These are phyloP conservation scores for Pavo muticus DNA, from an alignment of 2,113 vertebrate species.

Conservation along the genomic window DNA sequence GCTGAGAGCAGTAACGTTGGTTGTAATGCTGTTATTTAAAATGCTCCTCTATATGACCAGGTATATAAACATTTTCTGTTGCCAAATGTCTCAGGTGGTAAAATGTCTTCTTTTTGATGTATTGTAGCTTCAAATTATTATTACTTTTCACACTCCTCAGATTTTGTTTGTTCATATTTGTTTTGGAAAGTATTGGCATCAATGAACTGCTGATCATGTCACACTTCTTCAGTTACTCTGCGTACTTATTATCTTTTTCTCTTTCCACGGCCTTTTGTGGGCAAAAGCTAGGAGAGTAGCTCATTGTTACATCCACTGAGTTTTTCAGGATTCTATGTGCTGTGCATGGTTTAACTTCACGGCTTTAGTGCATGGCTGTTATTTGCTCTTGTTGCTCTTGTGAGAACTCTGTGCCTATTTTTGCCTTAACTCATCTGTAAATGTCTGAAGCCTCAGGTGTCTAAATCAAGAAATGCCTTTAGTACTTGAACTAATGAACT, in stretches of 20 bases:
- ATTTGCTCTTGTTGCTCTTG: neutral
- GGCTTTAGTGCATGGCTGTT: neutral
- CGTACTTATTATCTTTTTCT: neutral
- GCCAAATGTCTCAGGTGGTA: neutral
- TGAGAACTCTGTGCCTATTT: neutral
- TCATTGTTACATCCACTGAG: neutral
- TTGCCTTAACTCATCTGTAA: neutral
- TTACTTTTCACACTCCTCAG: neutral
- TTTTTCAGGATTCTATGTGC: neutral
- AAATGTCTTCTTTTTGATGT: neutral
- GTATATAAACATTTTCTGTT: neutral
- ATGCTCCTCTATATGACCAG: neutral
- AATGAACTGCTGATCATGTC: neutral
- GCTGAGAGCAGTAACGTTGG: neutral
- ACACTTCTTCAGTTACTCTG: neutral
- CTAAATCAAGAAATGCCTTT: neutral
- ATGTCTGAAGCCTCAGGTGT: neutral
- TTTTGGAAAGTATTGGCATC: neutral
- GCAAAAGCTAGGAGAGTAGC: neutral
- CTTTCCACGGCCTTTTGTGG: neutral
- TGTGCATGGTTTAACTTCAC: neutral
- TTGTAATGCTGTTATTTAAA: neutral
- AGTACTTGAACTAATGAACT: neutral
- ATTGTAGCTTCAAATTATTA: neutral
- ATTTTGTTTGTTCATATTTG: neutral